These are phyloP conservation scores for Grammomys surdaster DNA, from an alignment of 2,113 vertebrate genomes.

Conservation along the genomic window DNA sequence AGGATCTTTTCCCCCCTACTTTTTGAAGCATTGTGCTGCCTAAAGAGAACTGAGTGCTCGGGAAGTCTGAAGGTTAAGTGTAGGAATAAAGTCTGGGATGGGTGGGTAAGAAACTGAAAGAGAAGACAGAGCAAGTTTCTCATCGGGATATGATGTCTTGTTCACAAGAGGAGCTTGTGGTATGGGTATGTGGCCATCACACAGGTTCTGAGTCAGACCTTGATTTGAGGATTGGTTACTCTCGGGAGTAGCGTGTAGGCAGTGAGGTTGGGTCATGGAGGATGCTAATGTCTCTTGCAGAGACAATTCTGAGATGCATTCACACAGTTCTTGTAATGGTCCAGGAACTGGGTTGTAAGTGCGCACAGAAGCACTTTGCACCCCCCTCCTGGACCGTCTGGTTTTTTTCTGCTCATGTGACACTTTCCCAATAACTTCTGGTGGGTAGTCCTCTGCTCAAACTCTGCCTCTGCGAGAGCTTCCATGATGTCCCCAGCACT, in stretches of 20 bases:
- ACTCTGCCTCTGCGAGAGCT: neutral
- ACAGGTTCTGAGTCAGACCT: neutral
- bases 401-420: neutral
- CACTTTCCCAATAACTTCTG: neutral
- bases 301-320: rapidly evolving
- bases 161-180: neutral
- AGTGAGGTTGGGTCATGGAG: neutral
- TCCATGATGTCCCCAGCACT: rapidly evolving
- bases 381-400: rapidly evolving
- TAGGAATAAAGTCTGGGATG: neutral
- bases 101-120: neutral
- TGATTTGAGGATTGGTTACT: neutral
- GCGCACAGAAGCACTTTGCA: rapidly evolving
- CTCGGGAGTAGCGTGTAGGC: neutral
- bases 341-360: rapidly evolving
- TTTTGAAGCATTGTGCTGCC: neutral
- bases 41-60: neutral
- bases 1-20: neutral
- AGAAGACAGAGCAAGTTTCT: neutral
- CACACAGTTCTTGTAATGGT: rapidly evolving
- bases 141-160: rapidly evolving
- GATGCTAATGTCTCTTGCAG: rapidly evolving
- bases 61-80: neutral
- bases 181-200: rapidly evolving
- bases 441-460: neutral